Evolutionary conservation across 1,140 invertebrate genomes (phyloP).

Genomic region (Gryon sp.): DNA sequence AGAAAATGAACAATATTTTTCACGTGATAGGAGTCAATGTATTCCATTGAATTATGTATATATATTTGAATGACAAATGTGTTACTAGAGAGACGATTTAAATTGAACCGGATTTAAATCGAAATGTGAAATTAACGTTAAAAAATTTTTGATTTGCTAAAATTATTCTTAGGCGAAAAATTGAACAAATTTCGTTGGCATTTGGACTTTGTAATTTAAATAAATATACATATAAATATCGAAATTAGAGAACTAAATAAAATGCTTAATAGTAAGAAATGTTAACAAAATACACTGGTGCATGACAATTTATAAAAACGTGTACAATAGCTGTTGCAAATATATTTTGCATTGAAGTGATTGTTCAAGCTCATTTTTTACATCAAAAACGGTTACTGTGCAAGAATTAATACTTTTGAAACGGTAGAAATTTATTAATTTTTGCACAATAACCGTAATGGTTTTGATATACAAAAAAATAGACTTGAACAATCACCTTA

Average conservation of each 20-base stretch:
- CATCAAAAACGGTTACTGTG: too few relatives aligned
- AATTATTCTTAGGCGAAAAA: background rate
- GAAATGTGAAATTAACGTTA: slow-evolving; percentile 19
- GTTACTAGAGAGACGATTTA: slow-evolving; percentile 7
- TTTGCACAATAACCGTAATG: too few relatives aligned
- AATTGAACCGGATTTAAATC: slow-evolving; percentile 16
- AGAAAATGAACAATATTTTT: slow-evolving; percentile 43
- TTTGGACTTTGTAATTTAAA: slow-evolving; percentile 18
- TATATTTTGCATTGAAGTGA: background rate
- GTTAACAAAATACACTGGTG: slow-evolving; percentile 11
- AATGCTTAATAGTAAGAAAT: slow-evolving; percentile 29
- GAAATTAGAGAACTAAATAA: slow-evolving; percentile 22
- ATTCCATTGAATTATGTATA: slow-evolving; percentile 17
- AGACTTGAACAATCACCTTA: too few relatives aligned
- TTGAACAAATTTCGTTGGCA: background rate
- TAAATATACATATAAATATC: slow-evolving; percentile 24
- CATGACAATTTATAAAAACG: background rate
- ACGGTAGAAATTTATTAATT: too few relatives aligned
- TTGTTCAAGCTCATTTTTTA: slow-evolving; percentile 8
- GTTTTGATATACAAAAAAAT: background rate
- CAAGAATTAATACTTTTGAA: too few relatives aligned
- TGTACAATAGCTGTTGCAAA: slow-evolving; percentile 1
- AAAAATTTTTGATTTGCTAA: background rate
- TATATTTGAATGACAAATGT: slow-evolving; percentile 30
- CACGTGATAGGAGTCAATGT: slow-evolving; percentile 12